Base-by-base conservation (phyloP, 2,113 vertebrate species). In the Heterochromis multidens region DNA sequence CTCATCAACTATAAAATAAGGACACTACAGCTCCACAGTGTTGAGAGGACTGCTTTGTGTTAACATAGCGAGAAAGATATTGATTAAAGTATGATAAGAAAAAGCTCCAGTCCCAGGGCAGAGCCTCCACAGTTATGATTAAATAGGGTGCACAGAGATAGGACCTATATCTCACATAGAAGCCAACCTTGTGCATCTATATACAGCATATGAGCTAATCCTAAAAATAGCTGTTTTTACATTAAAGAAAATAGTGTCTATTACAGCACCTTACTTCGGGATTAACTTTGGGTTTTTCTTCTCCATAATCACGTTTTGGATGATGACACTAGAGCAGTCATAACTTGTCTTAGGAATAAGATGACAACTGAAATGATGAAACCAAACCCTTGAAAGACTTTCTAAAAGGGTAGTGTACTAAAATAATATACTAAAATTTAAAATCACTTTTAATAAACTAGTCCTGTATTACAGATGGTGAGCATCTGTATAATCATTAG, bases 71-170 rank as follows among this genome's bases (percentile, higher is more conserved):
- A 92, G 92, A 93, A 87, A 90, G 86, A 89, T 95, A 96, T 96
- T 94, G 95, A 96, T 95, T 95, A 94, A 95, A 95, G 92, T 91
- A 96, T 96, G 94, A 96, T 96, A 95, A 94, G 92, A 93, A 89
- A 94, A 93, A 93, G 93, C 90, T 89, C 83, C 77, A 88, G 89
- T 95, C 95, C 94, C 93, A 90, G 85, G 87, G 89, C 92, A 89
- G 91, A 88, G 85, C 83, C 92, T 93, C 80, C 81, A 90, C 65
- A 88, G 92, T 84, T 80, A 91, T 94, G 94, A 95, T 95, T 95
- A 93, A 95, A 95, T 92, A 93, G 70, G 83, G 90, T 87, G 87
- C 84, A 90, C 83, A 31, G 31, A 86, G 79, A 61, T 83, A 83
- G 83, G 86, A 88, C 90, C 85, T 90, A 82, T 83, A 93, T 89